Base-by-base conservation (phyloP, 2,888 invertebrate species). In the Pachymerium ferrugineum region DNA sequence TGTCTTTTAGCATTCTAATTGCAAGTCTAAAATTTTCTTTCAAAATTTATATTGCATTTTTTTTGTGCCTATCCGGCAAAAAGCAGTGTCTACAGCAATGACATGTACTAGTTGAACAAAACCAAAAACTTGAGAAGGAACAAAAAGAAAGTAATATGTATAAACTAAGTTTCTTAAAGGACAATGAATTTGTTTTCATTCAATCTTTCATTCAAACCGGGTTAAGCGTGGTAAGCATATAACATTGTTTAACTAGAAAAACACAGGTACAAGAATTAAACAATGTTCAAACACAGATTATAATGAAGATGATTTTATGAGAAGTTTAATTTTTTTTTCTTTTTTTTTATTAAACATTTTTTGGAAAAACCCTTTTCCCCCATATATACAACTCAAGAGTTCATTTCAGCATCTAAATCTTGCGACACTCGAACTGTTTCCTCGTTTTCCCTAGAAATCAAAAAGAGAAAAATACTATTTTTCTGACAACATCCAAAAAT, bases 221-320 rank as follows among this genome's bases (percentile, higher is more conserved):
- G 16, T 47, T 8, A 47, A 47, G 22, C 19, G 47, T 47, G 47
- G 16, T 47, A 47, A 47, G 47, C 47, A 47, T 22, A 22, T 47
- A 47, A 22, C 47, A 47, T 47, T 22, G 47, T 47, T n/a, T 47
- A 47, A 47, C 47, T 47, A 47, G 47, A 47, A 47, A 47, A 47
- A 47, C 47, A 47, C 47, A 47, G 47, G 47, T 47, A 47, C 47
- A 47, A 47, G 47, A 47, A 47, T 47, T 47, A 22, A 47, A 47
- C 47, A 47, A 47, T 47, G 47, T 47, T 47, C 19, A 47, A 47
- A 47, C 47, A 47, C 47, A 22, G 47, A 47, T 47, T 47, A 47
- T 47, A 47, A 47, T 47, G 47, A 22, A 47, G 47, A 47, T 47
- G 47, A 47, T 47, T 47, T 47, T 22, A 22, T 16, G 22, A 47